Base-by-base conservation (phyloP, 2,888 invertebrate genomes). In the Stenodema calcarata region DNA sequence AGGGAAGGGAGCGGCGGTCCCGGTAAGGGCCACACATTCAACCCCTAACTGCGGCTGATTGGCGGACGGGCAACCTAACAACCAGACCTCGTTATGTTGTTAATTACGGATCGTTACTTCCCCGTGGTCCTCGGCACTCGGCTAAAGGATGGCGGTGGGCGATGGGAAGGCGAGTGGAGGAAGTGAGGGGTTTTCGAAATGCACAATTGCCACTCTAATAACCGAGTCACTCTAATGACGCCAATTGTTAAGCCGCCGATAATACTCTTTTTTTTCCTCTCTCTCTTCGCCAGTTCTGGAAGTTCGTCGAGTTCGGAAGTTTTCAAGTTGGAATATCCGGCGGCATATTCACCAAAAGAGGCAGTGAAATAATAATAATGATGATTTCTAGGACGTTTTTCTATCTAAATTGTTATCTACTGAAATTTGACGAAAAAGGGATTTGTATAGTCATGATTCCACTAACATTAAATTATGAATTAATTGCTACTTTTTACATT, bases 61-160 rank as follows among this genome's bases (percentile, higher is more conserved):
- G 82, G 82, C 82, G 82, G 42, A 44, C 41, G 30, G 78, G 80
- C 82, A 27, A 14, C 82, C 82, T 82, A 82, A 82, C 82, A 82
- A 82, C 69, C 76, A 28, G 47, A 16, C 80, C 86, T 80, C 86
- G 84, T 84, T 84, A 84, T 84, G 75, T 27, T 50, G 84, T 84
- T 86, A 86, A 86, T 86, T 86, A 86, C 80, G 80, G 86, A 86
- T 86, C 86, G 86, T 86, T 86, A 86, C 84, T 44, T 44, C 54
- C 50, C 86, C 54, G 62, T 47, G 54, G 54, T 62, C 27, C 62
- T 23, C 4, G 23, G 62, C 62, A 23, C 62, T 62, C 23, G 1
- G 35, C 4, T 35, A 35, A 7, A 35, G 35, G 35, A 4, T 9
- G n/a, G 79, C 12, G 23, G 79, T 44, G 42, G 79, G 50, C 35